Evolutionary conservation across 2,797 vertebrate species (phyloP).

Genomic region (Melanotaenia boesemani): DNA sequence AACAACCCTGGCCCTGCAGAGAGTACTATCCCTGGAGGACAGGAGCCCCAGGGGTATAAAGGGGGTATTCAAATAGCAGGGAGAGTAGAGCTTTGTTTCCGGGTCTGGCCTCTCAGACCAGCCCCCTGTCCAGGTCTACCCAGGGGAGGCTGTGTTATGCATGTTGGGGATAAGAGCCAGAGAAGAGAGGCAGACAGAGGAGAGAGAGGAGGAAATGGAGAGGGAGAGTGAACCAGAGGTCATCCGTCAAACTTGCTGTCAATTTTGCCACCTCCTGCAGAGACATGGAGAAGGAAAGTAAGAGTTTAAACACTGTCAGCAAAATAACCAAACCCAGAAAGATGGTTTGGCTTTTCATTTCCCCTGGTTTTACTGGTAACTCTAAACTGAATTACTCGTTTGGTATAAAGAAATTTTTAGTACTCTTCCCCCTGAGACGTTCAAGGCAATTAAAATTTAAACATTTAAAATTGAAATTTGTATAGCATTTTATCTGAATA

Average conservation of each 20-base stretch:
- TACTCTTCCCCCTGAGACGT: not conserved
- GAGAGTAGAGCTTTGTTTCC: conserved; percentile 69
- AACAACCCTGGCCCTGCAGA: conserved; percentile 74
- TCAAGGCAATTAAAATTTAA: not conserved
- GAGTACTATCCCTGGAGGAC: conserved; percentile 77
- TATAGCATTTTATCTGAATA: not conserved
- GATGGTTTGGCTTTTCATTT: not conserved
- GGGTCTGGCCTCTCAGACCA: conserved; percentile 61
- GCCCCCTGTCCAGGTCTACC: conserved; percentile 70
- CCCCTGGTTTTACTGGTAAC: not conserved
- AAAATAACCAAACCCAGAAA: conserved; percentile 6
- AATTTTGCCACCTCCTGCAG: conserved; percentile 84
- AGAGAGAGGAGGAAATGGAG: conserved; percentile 66
- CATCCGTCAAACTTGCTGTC: conserved; percentile 95
- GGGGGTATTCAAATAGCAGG: conserved; percentile 57
- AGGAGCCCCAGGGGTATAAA: conserved; percentile 54
- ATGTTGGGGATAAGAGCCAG: conserved; percentile 59
- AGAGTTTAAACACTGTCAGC: conserved; percentile 18
- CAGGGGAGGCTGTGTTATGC: conserved; percentile 79
- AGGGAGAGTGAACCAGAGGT: conserved; percentile 78
- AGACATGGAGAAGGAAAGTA: conserved; percentile 39
- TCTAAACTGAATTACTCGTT: not conserved
- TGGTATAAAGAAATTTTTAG: not conserved
- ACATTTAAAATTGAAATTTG: not conserved
- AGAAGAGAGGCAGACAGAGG: conserved; percentile 69